These are phyloP conservation scores for Dipodomys ordii DNA, from an alignment of 2,113 vertebrate species.

Conservation along the genomic window DNA sequence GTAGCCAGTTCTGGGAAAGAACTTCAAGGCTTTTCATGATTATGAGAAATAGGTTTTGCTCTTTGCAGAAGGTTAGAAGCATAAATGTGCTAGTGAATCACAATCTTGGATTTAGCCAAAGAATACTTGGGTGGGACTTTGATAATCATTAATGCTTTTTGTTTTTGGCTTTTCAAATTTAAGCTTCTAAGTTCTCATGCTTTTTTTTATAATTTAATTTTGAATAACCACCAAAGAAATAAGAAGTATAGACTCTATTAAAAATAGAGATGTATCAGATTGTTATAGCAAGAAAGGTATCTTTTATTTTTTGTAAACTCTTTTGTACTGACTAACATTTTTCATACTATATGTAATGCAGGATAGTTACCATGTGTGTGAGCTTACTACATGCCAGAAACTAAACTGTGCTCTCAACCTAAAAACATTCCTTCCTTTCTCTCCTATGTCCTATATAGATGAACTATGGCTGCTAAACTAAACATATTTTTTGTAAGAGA, in stretches of 20 bases:
- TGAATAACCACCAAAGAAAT: neutral
- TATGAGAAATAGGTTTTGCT: slow-evolving; percentile 59
- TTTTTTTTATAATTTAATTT: slow-evolving; percentile 22
- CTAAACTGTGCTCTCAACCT: neutral
- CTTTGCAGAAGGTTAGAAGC: slow-evolving; percentile 41
- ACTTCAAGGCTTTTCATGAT: slow-evolving; percentile 47
- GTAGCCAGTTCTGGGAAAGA: slow-evolving; percentile 70
- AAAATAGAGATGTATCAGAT: neutral
- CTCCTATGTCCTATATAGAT: neutral
- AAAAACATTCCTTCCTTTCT: neutral
- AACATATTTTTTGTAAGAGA: slow-evolving; percentile 12
- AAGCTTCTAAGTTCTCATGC: slow-evolving; percentile 5
- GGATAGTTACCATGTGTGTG: neutral
- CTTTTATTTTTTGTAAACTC: neutral
- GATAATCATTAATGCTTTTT: neutral
- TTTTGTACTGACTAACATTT: neutral
- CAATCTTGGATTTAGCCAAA: neutral
- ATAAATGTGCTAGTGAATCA: slow-evolving; percentile 6
- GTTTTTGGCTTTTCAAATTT: neutral
- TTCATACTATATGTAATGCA: neutral
- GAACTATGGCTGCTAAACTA: neutral
- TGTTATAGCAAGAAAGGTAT: neutral
- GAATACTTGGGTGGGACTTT: slow-evolving; percentile 33
- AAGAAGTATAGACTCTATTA: neutral
- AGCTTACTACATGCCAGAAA: neutral